Base-by-base conservation (phyloP, 2,888 invertebrate species). In the Orchestes rusci region DNA sequence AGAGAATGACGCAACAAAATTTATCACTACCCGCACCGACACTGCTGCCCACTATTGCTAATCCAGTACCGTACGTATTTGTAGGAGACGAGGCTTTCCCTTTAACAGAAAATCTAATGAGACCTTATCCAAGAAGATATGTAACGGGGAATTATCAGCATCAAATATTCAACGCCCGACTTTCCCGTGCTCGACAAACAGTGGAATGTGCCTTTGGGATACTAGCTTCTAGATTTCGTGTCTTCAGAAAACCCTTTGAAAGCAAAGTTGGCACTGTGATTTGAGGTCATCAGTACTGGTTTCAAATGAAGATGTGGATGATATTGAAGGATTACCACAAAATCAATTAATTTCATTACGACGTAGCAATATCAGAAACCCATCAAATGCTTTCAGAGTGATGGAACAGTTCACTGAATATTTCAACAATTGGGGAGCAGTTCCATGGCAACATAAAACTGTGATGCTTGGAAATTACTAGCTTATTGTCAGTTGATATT, bases 51-150 rank as follows among this genome's bases (percentile, higher is more conserved):
- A 37, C 32, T 15, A 19, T 39, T 35, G 35, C n/a, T 10, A 31
- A 34, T 18, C 12, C 46, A 43, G 13, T 34, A 18, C 8, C 77
- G 17, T 47, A 29, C 40, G 34, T 44, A 7, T 34, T 44, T 48
- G 10, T 43, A 4, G 48, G 43, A 12, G 43, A 69, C 88, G 47
- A 73, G 71, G 23, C 55, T 66, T 58, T 8, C 7, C 16, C 1
- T 15, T 29, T 13, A 19, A 16, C 10, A 3, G 16, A 29, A 3
- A 18, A 45, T 28, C 17, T 48, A 23, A 40, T 48, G 37, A 18
- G 44, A 17, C 36, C 40, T 13, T 48, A 28, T 31, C 38, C 35
- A 27, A 32, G 27, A 29, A 18, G 7, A 10, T n/a, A 31, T n/a
- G 20, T 35, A 4, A 35, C 31, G 4, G 20, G 15, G n/a, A 46